A percentile compares a stretch with the other conserved stretches of the same genome.
These are phyloP conservation scores for Megaustenia siamemsis DNA, from an alignment of 2,888 invertebrate genomes.

Conservation along the genomic window DNA sequence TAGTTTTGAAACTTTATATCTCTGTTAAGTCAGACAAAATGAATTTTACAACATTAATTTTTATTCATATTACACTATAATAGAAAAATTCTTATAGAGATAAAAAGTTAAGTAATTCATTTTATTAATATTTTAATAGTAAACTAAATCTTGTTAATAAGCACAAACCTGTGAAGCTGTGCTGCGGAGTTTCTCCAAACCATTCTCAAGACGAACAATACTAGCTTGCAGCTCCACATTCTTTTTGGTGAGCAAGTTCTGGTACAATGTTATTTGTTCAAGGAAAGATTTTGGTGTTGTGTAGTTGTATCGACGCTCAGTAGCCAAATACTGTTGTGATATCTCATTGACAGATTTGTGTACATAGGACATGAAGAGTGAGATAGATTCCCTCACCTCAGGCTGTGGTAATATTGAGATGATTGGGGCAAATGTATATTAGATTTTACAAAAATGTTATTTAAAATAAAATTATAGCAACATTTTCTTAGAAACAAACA, in stretches of 20 bases:
- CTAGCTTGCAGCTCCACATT: constrained; percentile 91
- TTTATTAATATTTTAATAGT: background rate
- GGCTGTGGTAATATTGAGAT: constrained; percentile 81
- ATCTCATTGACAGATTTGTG: constrained; percentile 95
- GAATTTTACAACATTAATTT: no score
- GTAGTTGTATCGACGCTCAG: constrained; percentile 96
- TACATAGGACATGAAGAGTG: constrained; percentile 95
- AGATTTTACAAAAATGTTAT: no score
- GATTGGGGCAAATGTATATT: no score
- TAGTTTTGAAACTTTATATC: no score
- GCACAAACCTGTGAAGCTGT: constrained; percentile 88
- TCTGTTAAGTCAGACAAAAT: no score
- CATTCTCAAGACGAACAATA: constrained; percentile 93
- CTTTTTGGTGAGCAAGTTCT: constrained; percentile 91
- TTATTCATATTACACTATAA: no score
- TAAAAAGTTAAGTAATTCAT: background rate
- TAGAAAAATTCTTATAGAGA: no score
- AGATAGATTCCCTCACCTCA: constrained; percentile 89
- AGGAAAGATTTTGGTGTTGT: constrained; percentile 98
- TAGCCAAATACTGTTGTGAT: constrained; percentile 91
- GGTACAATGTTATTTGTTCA: constrained; percentile 95
- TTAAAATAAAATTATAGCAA: no score
- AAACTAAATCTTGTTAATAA: background rate
- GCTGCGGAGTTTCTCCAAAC: constrained; percentile 92
- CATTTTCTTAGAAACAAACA: no score